Conservation (phyloP, 1,140 invertebrate species). For the Caenorhabditis tropicalis region DNA sequence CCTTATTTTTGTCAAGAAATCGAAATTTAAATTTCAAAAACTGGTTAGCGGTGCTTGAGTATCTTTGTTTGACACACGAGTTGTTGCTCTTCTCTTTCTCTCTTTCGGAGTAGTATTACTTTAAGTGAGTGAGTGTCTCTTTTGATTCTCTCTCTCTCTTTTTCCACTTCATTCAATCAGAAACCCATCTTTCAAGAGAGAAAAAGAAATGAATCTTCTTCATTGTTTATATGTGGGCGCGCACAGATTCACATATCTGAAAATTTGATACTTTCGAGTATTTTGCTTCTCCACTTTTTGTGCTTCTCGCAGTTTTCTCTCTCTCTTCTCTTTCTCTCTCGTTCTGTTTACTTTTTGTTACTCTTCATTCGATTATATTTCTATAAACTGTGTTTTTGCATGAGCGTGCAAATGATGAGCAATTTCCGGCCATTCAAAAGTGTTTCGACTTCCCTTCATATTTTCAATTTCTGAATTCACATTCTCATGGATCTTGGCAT, state of each 20-base stretch:
- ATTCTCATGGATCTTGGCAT: no score
- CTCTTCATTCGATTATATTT: not conserved
- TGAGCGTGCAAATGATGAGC: not conserved
- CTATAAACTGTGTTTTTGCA: not conserved
- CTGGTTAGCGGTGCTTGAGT: not conserved
- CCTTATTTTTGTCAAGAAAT: not conserved
- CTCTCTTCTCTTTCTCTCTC: not conserved
- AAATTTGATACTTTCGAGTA: slow-evolving; percentile 29
- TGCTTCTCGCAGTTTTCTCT: not conserved
- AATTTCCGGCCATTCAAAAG: not conserved
- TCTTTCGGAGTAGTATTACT: slow-evolving; percentile 2
- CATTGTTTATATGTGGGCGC: not conserved
- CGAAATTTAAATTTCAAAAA: not conserved
- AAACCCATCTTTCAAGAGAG: not conserved
- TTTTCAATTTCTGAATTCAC: not conserved
- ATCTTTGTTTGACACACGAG: not conserved
- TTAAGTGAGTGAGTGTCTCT: slow-evolving; percentile 2
- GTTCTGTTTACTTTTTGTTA: not conserved
- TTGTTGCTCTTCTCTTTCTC: not conserved
- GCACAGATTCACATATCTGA: not conserved
- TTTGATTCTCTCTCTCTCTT: not conserved
- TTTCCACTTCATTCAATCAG: slow-evolving; percentile 15
- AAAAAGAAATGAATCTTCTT: no score
- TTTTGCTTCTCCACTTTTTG: slow-evolving; percentile 32
- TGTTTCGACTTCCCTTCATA: not conserved